Conservation (phyloP, 2,888 invertebrate genomes). For the Acronicta psi region DNA sequence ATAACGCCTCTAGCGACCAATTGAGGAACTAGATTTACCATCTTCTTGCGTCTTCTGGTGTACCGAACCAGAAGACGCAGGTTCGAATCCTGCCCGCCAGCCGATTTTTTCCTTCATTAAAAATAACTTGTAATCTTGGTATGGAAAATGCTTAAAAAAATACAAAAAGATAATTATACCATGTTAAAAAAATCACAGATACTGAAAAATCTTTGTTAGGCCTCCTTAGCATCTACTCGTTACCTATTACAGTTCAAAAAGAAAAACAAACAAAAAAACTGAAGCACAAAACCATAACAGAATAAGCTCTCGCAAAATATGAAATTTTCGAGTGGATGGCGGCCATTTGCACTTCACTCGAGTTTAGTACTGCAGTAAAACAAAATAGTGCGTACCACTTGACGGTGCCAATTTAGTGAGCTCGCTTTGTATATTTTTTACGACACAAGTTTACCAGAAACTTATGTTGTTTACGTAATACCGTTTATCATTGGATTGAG, state of each 20-base stretch:
- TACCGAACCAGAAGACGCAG: no score
- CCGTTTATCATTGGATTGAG: slow-evolving; percentile 10
- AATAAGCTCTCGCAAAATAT: slow-evolving; percentile 29
- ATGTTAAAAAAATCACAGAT: no score
- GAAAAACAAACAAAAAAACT: slow-evolving; percentile 1
- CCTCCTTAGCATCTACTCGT: not conserved
- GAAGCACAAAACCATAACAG: slow-evolving; percentile 11
- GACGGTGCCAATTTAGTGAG: slow-evolving; percentile 33
- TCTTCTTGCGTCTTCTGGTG: no score
- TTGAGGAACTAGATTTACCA: no score
- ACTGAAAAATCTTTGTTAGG: no score
- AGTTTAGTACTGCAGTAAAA: slow-evolving; percentile 46
- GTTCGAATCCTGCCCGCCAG: no score
- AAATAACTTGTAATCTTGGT: no score
- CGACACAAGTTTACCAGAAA: slow-evolving; percentile 27
- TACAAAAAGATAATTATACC: no score
- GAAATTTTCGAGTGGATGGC: slow-evolving; percentile 29
- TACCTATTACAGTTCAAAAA: slow-evolving; percentile 5
- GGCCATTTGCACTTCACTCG: slow-evolving; percentile 35
- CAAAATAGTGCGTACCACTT: slow-evolving; percentile 51
- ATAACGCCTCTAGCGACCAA: no score
- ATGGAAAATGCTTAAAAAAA: no score
- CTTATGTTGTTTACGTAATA: slow-evolving; percentile 37
- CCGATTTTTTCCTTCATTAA: no score
- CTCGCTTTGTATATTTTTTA: slow-evolving; percentile 35